These are phyloP conservation scores for Pangasius larnaudii DNA, from an alignment of 2,797 vertebrate species.

Conservation along the genomic window DNA sequence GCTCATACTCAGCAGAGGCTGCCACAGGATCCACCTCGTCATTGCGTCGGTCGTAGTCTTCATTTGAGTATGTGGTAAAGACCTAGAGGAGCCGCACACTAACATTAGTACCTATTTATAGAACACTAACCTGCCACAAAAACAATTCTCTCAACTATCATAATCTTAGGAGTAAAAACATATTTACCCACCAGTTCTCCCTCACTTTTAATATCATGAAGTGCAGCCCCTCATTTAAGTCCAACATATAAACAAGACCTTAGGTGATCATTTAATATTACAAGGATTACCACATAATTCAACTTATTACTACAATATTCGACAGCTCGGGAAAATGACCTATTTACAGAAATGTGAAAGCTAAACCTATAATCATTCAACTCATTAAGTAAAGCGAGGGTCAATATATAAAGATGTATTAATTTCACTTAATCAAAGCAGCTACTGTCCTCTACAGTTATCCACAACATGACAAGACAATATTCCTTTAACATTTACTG, in stretches of 20 bases:
- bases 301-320: background rate
- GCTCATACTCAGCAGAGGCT: constrained; percentile 90
- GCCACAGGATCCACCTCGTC: constrained; percentile 93
- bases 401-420: background rate
- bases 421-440: background rate
- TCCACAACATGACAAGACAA: background rate
- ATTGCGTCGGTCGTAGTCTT: constrained; percentile 91
- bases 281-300: background rate
- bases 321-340: background rate
- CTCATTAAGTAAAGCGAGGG: background rate
- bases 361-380: background rate
- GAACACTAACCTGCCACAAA: background rate
- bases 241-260: background rate
- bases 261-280: constrained; percentile 1
- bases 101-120: background rate
- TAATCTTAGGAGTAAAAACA: background rate
- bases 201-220: background rate
- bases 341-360: background rate
- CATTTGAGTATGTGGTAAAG: constrained; percentile 90
- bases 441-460: background rate
- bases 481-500: background rate
- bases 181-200: background rate
- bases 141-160: background rate
- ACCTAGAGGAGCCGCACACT: constrained; percentile 71
- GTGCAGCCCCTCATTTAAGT: background rate